These are phyloP conservation scores for Timema podura DNA, from an alignment of 2,888 invertebrate species.

Conservation along the genomic window DNA sequence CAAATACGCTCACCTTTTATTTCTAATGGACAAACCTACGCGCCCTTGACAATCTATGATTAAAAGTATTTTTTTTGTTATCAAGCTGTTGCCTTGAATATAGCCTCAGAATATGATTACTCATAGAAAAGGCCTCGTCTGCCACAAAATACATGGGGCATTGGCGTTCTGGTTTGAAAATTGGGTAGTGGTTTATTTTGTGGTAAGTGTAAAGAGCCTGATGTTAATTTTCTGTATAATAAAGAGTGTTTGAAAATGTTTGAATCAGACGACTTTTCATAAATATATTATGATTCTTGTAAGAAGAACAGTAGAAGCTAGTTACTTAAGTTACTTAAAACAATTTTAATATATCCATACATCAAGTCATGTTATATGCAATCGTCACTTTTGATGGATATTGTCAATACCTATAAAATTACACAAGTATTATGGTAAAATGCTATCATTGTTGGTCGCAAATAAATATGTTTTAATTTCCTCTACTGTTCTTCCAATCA, in stretches of 20 bases:
- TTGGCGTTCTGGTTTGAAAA: not conserved
- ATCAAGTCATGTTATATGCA: too few species aligned
- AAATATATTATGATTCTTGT: too few species aligned
- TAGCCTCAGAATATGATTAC: not conserved
- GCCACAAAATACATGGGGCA: conserved; percentile 4
- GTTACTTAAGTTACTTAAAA: too few species aligned
- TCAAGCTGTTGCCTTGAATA: not conserved
- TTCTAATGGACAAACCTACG: not conserved
- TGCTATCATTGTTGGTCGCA: too few species aligned
- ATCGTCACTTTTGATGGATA: too few species aligned
- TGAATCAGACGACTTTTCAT: not conserved
- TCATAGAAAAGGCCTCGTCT: conserved; percentile 6
- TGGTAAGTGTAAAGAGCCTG: not conserved
- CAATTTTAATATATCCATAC: too few species aligned
- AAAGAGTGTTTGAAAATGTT: conserved; percentile 10
- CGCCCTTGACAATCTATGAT: not conserved
- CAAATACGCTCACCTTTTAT: too few species aligned
- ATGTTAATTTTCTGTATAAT: not conserved
- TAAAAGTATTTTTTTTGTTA: not conserved
- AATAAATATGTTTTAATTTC: too few species aligned
- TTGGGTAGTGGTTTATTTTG: not conserved
- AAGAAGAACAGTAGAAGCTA: too few species aligned
- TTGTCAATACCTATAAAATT: too few species aligned
- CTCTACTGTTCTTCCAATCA: too few species aligned
- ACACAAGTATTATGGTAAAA: too few species aligned